Percentiles rank a stretch among this genome's conserved stretches.
phyloP scores from a whole-genome alignment of 2,888 invertebrate genomes.

The Biston stratarius region DNA sequence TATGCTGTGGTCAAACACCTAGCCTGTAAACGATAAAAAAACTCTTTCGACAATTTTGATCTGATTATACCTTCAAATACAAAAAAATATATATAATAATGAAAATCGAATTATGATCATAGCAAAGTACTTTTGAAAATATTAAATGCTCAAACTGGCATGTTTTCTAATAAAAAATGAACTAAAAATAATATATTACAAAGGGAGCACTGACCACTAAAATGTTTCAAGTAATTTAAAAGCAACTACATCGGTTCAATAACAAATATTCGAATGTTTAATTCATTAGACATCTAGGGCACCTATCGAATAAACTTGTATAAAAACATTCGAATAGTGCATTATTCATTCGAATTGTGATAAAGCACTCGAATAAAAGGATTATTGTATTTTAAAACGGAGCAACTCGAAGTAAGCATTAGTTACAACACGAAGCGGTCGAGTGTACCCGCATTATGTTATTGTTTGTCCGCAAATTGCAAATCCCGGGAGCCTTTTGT shows the following conservation, averaged over 20 bases:
- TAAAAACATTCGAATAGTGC: conserved; percentile 13
- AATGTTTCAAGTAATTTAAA: conserved; percentile 4
- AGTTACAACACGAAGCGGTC: conserved; percentile 35
- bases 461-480: conserved; percentile 42
- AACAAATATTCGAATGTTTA: conserved; percentile 9
- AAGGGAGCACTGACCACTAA: neutral
- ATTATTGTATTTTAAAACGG: conserved; percentile 1
- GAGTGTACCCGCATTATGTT: conserved; percentile 42
- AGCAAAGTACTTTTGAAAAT: too few relatives aligned
- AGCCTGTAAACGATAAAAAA: too few relatives aligned
- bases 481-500: conserved; percentile 40
- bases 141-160: too few relatives aligned
- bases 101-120: too few relatives aligned
- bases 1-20: too few relatives aligned
- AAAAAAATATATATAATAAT: too few relatives aligned
- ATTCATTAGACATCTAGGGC: neutral
- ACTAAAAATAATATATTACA: neutral
- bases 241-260: neutral
- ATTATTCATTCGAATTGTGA: conserved; percentile 12
- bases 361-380: conserved; percentile 7
- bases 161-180: too few relatives aligned
- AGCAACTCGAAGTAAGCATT: conserved; percentile 19
- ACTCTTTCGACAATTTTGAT: too few relatives aligned
- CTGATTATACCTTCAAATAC: too few relatives aligned
- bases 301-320: conserved; percentile 2